Evolutionary conservation across 2,797 vertebrate genomes (phyloP), one percentile per base, ranked within the genome.

Genomic region (Astyanax mexicanus): DNA sequence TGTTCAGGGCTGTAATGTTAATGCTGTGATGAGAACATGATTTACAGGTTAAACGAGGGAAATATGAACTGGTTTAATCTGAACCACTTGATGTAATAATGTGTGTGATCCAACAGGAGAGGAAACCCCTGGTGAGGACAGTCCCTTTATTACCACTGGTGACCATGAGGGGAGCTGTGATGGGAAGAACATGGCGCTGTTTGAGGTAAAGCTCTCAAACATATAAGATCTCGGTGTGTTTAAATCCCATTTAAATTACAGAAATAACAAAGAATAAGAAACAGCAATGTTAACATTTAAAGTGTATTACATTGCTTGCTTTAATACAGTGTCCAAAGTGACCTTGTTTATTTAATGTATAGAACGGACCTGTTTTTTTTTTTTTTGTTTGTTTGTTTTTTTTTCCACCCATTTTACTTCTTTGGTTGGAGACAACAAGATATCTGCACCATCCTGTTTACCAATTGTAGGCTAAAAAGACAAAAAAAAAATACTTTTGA

Each of bases 101-200:
- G 7, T 55, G 3, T 81, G 27, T 73, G 37, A 25, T 78, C 6
- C 64, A 19, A 58, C 69, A 96, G 96, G 88, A 40, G 95, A 95
- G 81, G 95, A 94, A 0, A 72, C 54, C 55, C 88, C 86, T 0
- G 88, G 84, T 79, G 96, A 97, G 74, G 93, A 81, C 47, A 94
- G 90, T 78, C 94, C 95, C 0, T 97, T 97, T 80, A 89, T 98
- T 86, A 87, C 69, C 68, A 88, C 6, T 37, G 62, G 77, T 7
- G 92, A 95, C 13, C 0, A 23, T 65, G 93, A 94, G 7, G 69
- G 64, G 80, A 94, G 85, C 67, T 95, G 93, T 13, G 94, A 98
- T 72, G 94, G 95, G 66, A 96, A 94, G 82, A 97, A 96, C 89
- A 96, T 98, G 96, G 96, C 96, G 7, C 91, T 98, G 61, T 98